Conservation (phyloP, 2,888 invertebrate species). For the Cantharis nigra region DNA sequence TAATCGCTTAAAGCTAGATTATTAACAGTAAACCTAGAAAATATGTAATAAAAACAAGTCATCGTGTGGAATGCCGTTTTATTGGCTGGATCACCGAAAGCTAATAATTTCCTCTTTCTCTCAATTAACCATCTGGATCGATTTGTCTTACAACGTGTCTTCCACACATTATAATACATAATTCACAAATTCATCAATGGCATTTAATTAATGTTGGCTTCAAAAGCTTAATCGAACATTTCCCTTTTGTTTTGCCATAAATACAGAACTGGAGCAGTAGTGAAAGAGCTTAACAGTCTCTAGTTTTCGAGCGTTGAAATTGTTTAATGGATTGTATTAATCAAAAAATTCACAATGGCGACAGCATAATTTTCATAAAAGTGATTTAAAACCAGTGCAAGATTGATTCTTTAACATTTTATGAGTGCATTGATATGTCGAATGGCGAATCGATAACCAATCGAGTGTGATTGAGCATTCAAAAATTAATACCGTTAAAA, state of each 20-base stretch:
- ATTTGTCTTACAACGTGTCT: neutral
- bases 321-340: neutral
- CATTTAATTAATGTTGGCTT: neutral
- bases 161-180: neutral
- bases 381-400: neutral
- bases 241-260: neutral
- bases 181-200: neutral
- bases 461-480: neutral
- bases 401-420: neutral
- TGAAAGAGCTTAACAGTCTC: neutral
- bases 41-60: neutral
- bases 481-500: neutral
- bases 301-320: neutral
- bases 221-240: neutral
- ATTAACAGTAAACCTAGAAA: neutral
- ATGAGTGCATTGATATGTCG: neutral
- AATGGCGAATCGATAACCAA: neutral
- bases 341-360: neutral
- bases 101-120: neutral
- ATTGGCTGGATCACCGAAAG: neutral
- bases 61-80: neutral
- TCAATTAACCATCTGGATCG: neutral
- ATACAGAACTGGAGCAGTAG: neutral
- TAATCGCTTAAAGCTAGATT: conserved; percentile 5
- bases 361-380: neutral